These are phyloP conservation scores for Nansenia antarctica DNA, from an alignment of 2,113 vertebrate species.

Conservation along the genomic window DNA sequence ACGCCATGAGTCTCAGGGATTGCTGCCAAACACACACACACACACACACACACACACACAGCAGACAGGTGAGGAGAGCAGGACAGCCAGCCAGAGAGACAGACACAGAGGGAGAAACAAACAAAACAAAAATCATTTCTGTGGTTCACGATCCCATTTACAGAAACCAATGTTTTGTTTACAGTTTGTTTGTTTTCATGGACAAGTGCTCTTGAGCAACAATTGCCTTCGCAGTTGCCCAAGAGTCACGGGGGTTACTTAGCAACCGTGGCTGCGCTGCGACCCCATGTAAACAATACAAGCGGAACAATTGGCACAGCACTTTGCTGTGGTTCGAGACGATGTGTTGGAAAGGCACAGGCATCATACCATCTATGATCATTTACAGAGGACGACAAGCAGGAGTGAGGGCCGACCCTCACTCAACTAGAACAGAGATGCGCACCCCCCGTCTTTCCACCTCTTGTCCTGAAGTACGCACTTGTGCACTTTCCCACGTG, in stretches of 20 bases:
- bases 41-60: conserved; percentile 11
- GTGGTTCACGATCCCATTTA: conserved; percentile 1
- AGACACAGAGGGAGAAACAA: not conserved
- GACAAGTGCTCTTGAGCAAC: not conserved
- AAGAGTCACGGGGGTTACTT: not conserved
- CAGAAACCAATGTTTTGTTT: not conserved
- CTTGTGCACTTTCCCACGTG: too few species aligned
- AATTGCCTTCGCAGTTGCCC: not conserved
- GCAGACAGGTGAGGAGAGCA: not conserved
- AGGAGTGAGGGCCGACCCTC: too few species aligned
- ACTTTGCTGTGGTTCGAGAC: not conserved
- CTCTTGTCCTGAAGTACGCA: too few species aligned
- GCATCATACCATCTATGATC: not conserved
- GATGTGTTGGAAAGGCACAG: not conserved
- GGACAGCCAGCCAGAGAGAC: not conserved
- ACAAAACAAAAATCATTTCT: not conserved
- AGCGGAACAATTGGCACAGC: not conserved
- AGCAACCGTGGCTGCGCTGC: not conserved
- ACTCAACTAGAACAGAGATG: too few species aligned
- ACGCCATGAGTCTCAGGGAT: conserved; percentile 92
- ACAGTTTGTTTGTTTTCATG: conserved; percentile 1
- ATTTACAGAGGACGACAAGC: too few species aligned
- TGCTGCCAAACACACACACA: conserved; percentile 77
- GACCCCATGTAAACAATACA: not conserved
- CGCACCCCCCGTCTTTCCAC: too few species aligned